phyloP scores from a whole-genome alignment of 2,113 vertebrate genomes.

The Elephas maximus region DNA sequence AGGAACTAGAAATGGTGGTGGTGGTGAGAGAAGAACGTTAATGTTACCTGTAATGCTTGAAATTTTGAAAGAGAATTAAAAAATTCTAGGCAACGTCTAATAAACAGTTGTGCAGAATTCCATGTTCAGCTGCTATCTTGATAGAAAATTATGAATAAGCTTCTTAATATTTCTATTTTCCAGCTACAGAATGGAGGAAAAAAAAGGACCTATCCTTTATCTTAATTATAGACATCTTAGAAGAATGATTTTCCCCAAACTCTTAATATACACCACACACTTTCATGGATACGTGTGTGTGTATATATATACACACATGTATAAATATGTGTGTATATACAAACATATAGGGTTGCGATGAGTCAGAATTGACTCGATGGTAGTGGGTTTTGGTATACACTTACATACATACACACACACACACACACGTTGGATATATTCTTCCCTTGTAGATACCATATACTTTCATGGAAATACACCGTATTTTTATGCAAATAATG shows the following conservation, averaged over 20 bases:
- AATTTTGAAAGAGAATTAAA: constrained; percentile 18
- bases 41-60: background rate
- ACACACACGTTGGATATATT: background rate
- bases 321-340: background rate
- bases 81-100: background rate
- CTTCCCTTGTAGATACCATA: background rate
- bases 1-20: background rate
- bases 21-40: background rate
- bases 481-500: no score
- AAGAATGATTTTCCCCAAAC: background rate
- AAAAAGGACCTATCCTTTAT: background rate
- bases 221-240: background rate
- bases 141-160: background rate
- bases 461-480: background rate
- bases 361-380: no score
- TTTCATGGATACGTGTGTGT: background rate
- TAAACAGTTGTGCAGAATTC: background rate
- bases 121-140: background rate
- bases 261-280: background rate
- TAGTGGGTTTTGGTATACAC: no score
- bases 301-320: background rate
- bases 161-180: constrained; percentile 42
- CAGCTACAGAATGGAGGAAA: constrained; percentile 34
- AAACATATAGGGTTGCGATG: no score
- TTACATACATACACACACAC: background rate